A percentile compares a stretch with the other conserved stretches of the same genome.
Evolutionary conservation across 2,888 invertebrate genomes (phyloP).

Genomic region (Terebella lapidaria): DNA sequence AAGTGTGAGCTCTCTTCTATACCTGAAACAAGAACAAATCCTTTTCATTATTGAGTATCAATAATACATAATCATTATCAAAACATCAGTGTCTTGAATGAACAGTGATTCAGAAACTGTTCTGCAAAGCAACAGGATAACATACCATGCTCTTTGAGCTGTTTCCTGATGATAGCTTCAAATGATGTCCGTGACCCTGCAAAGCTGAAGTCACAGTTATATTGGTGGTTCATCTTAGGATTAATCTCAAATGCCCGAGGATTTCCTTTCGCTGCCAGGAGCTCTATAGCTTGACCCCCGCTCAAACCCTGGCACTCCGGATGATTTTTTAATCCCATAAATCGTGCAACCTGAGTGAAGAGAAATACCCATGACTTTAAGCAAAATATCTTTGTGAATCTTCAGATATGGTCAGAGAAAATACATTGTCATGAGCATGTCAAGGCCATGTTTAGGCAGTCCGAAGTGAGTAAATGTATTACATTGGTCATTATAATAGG

Average conservation of each 20-base stretch:
- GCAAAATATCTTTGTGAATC: background rate
- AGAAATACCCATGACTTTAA: background rate
- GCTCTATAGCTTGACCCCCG: conserved; percentile 83
- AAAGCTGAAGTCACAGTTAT: conserved; percentile 88
- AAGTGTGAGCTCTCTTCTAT: conserved; percentile 56
- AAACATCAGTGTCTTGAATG: too few relatives aligned
- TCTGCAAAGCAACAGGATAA: background rate
- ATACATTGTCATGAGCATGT: background rate
- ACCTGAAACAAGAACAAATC: conserved; percentile 25
- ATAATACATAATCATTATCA: background rate
- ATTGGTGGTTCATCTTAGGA: conserved; percentile 57
- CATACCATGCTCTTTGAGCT: conserved; percentile 38
- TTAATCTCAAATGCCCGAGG: conserved; percentile 27
- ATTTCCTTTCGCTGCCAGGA: conserved; percentile 67
- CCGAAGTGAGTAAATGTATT: background rate
- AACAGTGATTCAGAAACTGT: too few relatives aligned
- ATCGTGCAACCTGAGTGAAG: conserved; percentile 65
- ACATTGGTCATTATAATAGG: background rate
- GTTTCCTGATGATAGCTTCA: conserved; percentile 29
- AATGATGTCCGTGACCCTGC: conserved; percentile 60
- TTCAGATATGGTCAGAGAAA: background rate
- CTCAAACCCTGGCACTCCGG: conserved; percentile 68
- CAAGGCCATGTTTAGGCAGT: background rate
- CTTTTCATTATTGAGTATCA: background rate
- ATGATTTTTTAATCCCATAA: conserved; percentile 75